Percentiles rank a stretch among this genome's conserved stretches.
Conservation (phyloP, 1,140 invertebrate genomes). For the Brachionus asplanchnoidis region DNA sequence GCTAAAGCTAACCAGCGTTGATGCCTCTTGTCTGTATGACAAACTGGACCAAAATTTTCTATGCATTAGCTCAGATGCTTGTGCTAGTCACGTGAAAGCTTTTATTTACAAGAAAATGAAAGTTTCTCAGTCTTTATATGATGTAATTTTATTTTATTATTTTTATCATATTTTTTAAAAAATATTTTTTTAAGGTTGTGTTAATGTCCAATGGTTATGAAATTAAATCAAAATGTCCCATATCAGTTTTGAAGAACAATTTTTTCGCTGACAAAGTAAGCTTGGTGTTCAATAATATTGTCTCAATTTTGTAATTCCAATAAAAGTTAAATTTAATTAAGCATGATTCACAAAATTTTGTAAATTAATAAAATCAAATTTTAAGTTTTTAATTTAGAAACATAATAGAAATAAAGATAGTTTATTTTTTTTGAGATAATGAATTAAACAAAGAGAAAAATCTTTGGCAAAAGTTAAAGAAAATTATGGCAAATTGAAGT, state of each 20-base stretch:
- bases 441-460: no score
- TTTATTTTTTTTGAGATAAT: no score
- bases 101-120: slow-evolving; percentile 21
- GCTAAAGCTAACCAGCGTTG: slow-evolving; percentile 12
- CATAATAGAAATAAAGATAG: no score
- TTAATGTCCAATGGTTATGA: slow-evolving; percentile 36
- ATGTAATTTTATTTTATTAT: background rate
- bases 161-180: background rate
- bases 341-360: no score
- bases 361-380: no score
- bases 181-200: background rate
- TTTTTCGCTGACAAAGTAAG: slow-evolving; percentile 32
- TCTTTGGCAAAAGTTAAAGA: no score
- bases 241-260: background rate
- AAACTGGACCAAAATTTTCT: background rate
- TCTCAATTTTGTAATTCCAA: no score
- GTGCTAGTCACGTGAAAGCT: slow-evolving; percentile 4
- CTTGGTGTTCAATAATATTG: background rate
- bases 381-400: no score
- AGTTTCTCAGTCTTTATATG: background rate
- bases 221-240: slow-evolving; percentile 29
- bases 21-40: background rate
- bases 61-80: background rate
- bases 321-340: no score
- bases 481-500: no score